A percentile compares a stretch with the other conserved stretches of the same genome.
Conservation (phyloP, 2,113 vertebrate genomes). For the Callocephalon fimbriatum region DNA sequence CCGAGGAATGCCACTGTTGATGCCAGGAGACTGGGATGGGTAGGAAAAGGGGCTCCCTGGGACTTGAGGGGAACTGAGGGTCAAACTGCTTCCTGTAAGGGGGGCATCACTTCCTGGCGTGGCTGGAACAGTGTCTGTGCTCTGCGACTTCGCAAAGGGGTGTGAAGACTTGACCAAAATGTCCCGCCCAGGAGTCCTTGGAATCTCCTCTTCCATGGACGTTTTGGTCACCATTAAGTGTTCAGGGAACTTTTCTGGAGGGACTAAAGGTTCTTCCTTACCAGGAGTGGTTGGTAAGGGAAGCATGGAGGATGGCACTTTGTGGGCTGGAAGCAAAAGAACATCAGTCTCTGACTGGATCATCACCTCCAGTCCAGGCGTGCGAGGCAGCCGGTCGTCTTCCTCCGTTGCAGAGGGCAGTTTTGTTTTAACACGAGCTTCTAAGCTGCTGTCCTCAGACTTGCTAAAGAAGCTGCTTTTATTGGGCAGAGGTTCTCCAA, state of each 20-base stretch:
- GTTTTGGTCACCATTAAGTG: slow-evolving; percentile 74
- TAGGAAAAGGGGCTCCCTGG: slow-evolving; percentile 95
- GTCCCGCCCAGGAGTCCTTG: slow-evolving; percentile 90
- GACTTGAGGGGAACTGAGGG: slow-evolving; percentile 90
- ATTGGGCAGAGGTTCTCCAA: slow-evolving; percentile 51
- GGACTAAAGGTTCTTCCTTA: slow-evolving; percentile 74
- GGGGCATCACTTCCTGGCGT: slow-evolving; percentile 91
- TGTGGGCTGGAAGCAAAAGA: slow-evolving; percentile 50
- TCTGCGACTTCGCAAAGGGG: slow-evolving; percentile 88
- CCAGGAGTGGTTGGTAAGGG: slow-evolving; percentile 75
- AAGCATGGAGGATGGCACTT: slow-evolving; percentile 76
- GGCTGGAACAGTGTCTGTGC: slow-evolving; percentile 87
- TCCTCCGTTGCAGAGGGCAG: slow-evolving; percentile 51
- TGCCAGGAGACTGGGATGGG: slow-evolving; percentile 90
- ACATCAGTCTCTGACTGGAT: slow-evolving; percentile 71
- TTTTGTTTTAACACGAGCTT: slow-evolving; percentile 73
- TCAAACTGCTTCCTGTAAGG: slow-evolving; percentile 86
- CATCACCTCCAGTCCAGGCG: slow-evolving; percentile 72
- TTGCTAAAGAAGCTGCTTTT: slow-evolving; percentile 57
- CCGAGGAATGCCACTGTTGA: slow-evolving; percentile 90
- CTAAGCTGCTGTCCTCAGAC: slow-evolving; percentile 73
- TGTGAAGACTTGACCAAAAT: slow-evolving; percentile 79
- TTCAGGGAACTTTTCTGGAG: slow-evolving; percentile 64
- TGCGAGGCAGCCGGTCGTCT: slow-evolving; percentile 76
- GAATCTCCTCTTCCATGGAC: slow-evolving; percentile 88